Base-by-base conservation (phyloP, 2,113 vertebrate genomes). In the Platichthys stellatus region DNA sequence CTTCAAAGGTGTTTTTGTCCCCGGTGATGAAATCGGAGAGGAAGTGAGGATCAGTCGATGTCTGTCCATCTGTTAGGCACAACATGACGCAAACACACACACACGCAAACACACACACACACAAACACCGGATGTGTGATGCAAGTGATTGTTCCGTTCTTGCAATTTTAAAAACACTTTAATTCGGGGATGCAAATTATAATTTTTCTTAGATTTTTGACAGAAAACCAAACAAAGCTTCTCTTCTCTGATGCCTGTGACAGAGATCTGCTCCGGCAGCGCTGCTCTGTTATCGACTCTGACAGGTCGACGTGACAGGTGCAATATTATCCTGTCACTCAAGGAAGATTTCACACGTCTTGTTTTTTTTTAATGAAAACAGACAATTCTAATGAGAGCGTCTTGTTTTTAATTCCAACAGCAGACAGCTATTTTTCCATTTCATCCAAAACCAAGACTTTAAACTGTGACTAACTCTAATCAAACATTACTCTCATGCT, bases 1-100 rank as follows among this genome's bases (percentile, higher is more conserved):
- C 86, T 86, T 79, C 63, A 84, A 81, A 88, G 86, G 85, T 84
- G 75, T 79, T 80, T 83, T 17, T 18, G 53, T 81, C 84, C 58
- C 78, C 40, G 35, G 2, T 74, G 82, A 80, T 71, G 70, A 83
- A 78, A 75, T 72, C 38, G 17, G 4, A 28, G 67, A 47, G 74
- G 74, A 78, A 66, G 59, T 11, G 64, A 54, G 80, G 69, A 87
- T 82, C 69, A 66, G 61, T 63, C 17, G 10, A 35, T n/a, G 74
- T 69, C 62, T 26, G 61, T 85, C 87, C 86, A 74, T 91, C 90
- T 88, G 89, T 76, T 76, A 0, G 62, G 24, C 59, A 21, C 80
- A 75, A 78, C 75, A 68, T 79, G 79, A 31, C 69, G 13, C 53
- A 2, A 15, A 14, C 40, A 4, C 51, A 40, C 24, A 63, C 35